Evolutionary conservation across 2,797 vertebrate genomes (phyloP).

Genomic region (Sciurus carolinensis): DNA sequence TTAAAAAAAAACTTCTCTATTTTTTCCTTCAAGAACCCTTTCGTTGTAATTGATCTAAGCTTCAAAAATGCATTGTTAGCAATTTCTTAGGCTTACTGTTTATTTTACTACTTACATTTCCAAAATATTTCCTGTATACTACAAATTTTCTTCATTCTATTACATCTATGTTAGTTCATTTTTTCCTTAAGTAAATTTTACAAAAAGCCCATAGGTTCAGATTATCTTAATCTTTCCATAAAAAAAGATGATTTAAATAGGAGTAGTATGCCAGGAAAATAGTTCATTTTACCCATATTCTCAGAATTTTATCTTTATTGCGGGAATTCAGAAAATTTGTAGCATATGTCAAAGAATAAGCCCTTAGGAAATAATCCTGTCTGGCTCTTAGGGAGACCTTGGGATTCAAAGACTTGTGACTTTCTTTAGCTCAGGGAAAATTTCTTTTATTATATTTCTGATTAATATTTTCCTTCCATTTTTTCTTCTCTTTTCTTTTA

Average conservation of each 20-base stretch:
- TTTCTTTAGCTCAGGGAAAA: not conserved
- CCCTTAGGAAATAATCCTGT: not conserved
- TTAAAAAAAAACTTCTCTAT: not conserved
- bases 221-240: not conserved
- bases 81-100: not conserved
- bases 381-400: not conserved
- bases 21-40: not conserved
- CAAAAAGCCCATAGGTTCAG: not conserved
- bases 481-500: not conserved
- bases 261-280: not conserved
- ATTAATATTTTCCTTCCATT: conserved; percentile 23
- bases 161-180: not conserved
- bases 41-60: not conserved
- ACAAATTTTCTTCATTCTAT: not conserved
- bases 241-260: conserved; percentile 1
- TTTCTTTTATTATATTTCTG: not conserved
- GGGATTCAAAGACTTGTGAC: not conserved
- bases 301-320: not conserved
- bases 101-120: not conserved
- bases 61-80: conserved; percentile 35
- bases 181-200: conserved; percentile 43
- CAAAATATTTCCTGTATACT: not conserved
- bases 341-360: not conserved
- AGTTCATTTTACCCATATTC: not conserved
- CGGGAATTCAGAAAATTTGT: conserved; percentile 21